Conservation (phyloP, 2,113 vertebrate species). For the Pluvialis apricaria region DNA sequence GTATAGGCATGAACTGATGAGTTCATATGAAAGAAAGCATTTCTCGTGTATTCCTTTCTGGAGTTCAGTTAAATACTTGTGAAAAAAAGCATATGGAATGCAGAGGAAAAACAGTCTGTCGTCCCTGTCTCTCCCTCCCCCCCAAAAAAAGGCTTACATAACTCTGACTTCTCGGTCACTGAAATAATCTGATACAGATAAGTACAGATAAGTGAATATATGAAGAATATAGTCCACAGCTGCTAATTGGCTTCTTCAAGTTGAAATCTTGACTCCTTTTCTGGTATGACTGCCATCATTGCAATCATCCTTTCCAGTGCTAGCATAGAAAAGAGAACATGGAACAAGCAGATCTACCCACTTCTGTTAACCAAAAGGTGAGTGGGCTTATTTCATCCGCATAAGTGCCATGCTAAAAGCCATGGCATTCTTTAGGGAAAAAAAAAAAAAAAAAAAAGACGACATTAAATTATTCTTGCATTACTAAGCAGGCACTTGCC, state of each 20-base stretch:
- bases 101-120: background rate
- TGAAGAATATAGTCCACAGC: constrained; percentile 44
- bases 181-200: background rate
- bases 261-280: background rate
- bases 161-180: background rate
- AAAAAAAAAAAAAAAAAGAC: background rate
- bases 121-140: accelerated
- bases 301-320: background rate
- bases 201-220: constrained; percentile 35
- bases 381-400: background rate
- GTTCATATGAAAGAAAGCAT: background rate
- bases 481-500: background rate
- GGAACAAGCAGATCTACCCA: background rate
- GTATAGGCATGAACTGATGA: background rate
- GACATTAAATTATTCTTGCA: background rate
- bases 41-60: background rate
- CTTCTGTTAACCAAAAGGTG: background rate
- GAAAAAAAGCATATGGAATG: background rate
- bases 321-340: background rate
- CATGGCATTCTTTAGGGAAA: background rate
- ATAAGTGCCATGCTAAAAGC: background rate
- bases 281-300: background rate
- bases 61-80: background rate
- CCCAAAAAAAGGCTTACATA: background rate
- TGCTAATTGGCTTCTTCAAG: background rate